These are phyloP conservation scores for Lampris megalopsis DNA, from an alignment of 2,113 vertebrate genomes.

Conservation along the genomic window DNA sequence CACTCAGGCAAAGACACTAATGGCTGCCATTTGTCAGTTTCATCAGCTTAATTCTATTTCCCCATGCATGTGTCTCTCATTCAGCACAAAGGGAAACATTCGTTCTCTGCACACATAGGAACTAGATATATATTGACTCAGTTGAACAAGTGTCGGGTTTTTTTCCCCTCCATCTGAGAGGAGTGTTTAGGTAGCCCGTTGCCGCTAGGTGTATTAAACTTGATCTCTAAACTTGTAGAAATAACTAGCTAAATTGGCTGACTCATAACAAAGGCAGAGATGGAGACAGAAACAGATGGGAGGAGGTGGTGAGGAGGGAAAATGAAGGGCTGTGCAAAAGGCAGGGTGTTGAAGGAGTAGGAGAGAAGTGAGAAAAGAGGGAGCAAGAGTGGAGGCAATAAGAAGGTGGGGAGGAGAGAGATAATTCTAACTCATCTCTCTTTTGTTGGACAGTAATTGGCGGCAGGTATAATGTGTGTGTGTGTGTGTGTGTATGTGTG, in stretches of 20 bases:
- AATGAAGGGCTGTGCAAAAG: neutral
- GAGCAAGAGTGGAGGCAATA: neutral
- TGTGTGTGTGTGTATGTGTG: neutral
- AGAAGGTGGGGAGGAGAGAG: neutral
- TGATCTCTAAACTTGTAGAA: slow-evolving; percentile 38
- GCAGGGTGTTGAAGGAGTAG: neutral
- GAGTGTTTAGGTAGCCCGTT: slow-evolving; percentile 40
- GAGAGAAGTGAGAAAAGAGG: neutral
- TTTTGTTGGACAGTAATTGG: neutral
- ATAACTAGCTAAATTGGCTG: slow-evolving; percentile 20
- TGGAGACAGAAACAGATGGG: neutral
- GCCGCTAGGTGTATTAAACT: slow-evolving; percentile 39
- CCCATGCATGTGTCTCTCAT: slow-evolving; percentile 53
- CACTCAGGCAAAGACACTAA: slow-evolving; percentile 40
- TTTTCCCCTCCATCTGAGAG: slow-evolving; percentile 26
- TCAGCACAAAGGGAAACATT: slow-evolving; percentile 47
- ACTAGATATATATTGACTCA: slow-evolving; percentile 26
- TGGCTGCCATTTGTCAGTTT: slow-evolving; percentile 63
- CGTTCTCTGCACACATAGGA: slow-evolving; percentile 24
- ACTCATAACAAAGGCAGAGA: neutral
- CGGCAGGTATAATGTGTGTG: neutral
- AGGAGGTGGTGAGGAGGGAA: neutral
- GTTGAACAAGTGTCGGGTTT: too few relatives aligned
- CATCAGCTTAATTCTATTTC: slow-evolving; percentile 61
- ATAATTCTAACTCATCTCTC: neutral